These are phyloP conservation scores for Columba livia DNA, from an alignment of 2,113 vertebrate genomes.

Conservation along the genomic window DNA sequence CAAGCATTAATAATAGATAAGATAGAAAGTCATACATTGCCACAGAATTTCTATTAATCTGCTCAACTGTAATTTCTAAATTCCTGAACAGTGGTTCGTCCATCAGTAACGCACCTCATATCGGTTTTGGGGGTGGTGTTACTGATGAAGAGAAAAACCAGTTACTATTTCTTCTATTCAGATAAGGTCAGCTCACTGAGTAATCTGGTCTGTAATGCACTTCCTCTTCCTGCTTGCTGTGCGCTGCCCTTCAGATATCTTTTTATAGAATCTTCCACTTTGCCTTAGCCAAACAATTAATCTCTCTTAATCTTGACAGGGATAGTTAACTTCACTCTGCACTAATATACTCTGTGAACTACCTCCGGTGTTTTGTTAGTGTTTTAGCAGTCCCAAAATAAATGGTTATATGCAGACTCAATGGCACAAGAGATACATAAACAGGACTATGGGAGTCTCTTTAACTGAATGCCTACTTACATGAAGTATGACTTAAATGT, in stretches of 20 bases:
- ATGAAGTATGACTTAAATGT: conserved; percentile 43
- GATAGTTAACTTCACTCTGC: neutral
- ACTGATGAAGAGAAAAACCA: neutral
- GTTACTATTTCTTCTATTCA: neutral
- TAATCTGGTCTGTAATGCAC: neutral
- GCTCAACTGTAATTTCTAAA: neutral
- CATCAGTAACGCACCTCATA: rapidly evolving
- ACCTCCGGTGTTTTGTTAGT: conserved; percentile 6
- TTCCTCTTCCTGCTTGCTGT: neutral
- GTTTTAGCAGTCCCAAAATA: neutral
- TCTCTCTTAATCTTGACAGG: conserved; percentile 19
- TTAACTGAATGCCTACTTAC: neutral
- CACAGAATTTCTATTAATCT: neutral
- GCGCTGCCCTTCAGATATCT: neutral
- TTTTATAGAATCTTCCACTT: neutral
- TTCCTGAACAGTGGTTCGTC: neutral
- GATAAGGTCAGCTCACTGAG: neutral
- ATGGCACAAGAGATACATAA: neutral
- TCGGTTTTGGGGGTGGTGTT: neutral
- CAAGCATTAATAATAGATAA: no score
- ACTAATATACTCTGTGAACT: neutral
- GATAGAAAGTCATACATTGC: neutral
- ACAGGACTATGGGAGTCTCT: neutral
- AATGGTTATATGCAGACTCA: neutral
- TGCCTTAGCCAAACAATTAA: neutral